These are phyloP conservation scores for Melinaea marsaeus DNA, from an alignment of 2,888 invertebrate species.

Conservation along the genomic window DNA sequence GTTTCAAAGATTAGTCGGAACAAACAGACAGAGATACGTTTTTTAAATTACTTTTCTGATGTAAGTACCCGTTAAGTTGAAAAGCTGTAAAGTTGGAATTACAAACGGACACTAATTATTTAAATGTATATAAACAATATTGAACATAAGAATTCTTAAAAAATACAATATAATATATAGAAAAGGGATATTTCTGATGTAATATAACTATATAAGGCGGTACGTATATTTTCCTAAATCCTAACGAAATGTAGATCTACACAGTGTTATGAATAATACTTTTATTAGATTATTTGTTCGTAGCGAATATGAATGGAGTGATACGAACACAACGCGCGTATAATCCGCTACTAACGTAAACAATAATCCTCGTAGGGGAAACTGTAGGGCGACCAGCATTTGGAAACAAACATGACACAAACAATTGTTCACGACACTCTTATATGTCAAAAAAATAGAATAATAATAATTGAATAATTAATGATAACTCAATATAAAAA, in stretches of 20 bases:
- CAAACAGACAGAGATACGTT: too few species aligned
- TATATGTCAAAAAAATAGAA: too few species aligned
- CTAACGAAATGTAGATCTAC: conserved; percentile 12
- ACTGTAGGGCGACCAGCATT: conserved; percentile 33
- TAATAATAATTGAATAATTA: too few species aligned
- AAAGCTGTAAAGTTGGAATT: too few species aligned
- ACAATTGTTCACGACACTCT: too few species aligned
- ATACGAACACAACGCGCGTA: conserved; percentile 40
- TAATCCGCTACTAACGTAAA: conserved; percentile 57
- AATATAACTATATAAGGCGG: not conserved
- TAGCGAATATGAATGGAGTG: conserved; percentile 23
- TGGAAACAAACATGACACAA: not conserved
- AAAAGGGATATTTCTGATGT: not conserved
- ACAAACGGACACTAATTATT: too few species aligned
- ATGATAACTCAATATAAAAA: too few species aligned
- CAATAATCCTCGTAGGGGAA: conserved; percentile 49
- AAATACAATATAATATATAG: not conserved
- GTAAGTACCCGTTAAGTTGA: too few species aligned
- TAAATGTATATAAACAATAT: too few species aligned
- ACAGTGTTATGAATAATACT: conserved; percentile 12
- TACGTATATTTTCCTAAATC: conserved; percentile 11
- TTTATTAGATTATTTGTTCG: conserved; percentile 27
- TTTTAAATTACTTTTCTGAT: too few species aligned
- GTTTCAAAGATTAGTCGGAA: too few species aligned
- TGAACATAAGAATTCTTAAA: too few species aligned